Evolutionary conservation across 2,797 vertebrate species (phyloP).

Genomic region (Hypotaenidia okinawae): DNA sequence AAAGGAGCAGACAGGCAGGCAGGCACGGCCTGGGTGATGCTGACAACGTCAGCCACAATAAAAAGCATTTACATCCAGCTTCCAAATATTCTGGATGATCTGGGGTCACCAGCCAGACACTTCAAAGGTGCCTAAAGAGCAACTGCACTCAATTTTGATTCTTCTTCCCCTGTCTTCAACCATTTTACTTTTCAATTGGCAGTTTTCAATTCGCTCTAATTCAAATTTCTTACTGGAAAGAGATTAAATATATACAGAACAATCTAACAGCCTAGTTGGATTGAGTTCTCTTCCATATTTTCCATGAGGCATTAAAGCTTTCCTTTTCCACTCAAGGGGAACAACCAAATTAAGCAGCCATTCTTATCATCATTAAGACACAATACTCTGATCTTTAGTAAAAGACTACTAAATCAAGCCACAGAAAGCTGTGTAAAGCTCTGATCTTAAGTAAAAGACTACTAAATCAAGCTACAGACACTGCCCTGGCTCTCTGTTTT

Average conservation of each 20-base stretch:
- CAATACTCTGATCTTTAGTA: not conserved
- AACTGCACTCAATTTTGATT: not conserved
- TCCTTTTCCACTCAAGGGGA: constrained; percentile 11
- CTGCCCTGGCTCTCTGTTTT: not conserved
- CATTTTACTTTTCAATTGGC: not conserved
- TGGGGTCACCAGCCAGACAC: not conserved
- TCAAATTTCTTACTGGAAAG: not conserved
- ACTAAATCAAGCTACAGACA: not conserved
- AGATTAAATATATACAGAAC: not conserved
- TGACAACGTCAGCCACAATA: not conserved
- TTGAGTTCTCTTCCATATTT: not conserved
- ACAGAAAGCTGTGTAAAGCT: not conserved
- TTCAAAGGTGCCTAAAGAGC: not conserved
- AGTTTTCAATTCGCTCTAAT: not conserved
- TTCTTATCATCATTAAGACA: not conserved
- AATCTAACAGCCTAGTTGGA: not conserved
- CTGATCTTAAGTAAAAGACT: not conserved
- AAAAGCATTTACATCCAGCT: not conserved
- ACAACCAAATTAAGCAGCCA: constrained; percentile 1
- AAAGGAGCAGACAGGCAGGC: not conserved
- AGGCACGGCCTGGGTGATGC: not conserved
- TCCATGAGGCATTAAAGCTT: not conserved
- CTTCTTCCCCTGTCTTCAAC: not conserved
- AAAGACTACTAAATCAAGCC: not conserved
- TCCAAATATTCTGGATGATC: not conserved